Conservation (phyloP, 64 coral and sea anemone species). For the Pocillopora verrucosa region DNA sequence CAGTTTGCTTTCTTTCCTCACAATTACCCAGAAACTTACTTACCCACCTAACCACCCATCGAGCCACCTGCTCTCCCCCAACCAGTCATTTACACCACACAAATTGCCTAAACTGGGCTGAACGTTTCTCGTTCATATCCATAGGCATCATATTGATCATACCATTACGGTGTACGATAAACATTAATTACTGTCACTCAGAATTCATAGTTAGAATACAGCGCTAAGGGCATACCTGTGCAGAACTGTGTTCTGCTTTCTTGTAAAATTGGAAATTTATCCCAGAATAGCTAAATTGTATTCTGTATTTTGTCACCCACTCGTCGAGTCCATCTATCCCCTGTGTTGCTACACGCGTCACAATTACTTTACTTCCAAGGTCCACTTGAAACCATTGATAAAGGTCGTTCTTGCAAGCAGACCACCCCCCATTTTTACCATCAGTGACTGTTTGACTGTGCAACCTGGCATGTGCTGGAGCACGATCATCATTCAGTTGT, state of each 20-base stretch:
- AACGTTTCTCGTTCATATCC: no score
- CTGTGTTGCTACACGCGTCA: slow-evolving; percentile 60
- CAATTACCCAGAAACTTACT: no score
- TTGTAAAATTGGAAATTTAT: slow-evolving; percentile 25
- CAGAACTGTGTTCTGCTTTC: background rate
- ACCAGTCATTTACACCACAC: no score
- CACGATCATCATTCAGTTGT: background rate
- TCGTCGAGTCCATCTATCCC: slow-evolving; percentile 37
- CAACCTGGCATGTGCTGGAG: background rate
- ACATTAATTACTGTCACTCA: no score
- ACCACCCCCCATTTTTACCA: slow-evolving; percentile 15
- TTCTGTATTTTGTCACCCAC: slow-evolving; percentile 66
- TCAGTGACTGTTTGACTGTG: background rate
- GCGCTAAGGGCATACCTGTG: background rate
- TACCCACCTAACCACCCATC: no score
- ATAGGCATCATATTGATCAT: no score
- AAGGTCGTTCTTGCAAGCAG: slow-evolving; percentile 35
- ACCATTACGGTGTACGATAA: no score
- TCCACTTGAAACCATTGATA: slow-evolving; percentile 73
- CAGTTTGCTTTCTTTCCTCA: no score
- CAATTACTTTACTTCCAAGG: slow-evolving; percentile 56
- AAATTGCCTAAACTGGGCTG: background rate
- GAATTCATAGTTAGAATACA: no score
- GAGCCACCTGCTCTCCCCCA: no score
- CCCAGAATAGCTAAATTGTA: slow-evolving; percentile 55